Base-by-base conservation (phyloP, 2,113 vertebrate species). In the Ammodytes dubius region DNA sequence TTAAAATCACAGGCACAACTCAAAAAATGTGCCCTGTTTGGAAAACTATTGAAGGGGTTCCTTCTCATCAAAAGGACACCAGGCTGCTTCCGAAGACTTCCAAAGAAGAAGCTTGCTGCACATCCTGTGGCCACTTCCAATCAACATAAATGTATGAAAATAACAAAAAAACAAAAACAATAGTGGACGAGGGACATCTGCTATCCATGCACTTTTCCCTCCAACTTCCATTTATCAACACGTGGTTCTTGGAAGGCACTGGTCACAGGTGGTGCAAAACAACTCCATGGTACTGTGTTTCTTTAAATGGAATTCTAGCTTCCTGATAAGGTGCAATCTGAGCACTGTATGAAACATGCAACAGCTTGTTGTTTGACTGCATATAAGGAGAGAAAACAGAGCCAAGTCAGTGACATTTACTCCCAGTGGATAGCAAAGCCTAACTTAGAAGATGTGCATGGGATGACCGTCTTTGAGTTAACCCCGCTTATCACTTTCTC, bases 241-340 rank as follows among this genome's bases (percentile, higher is more conserved):
- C 79, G 89, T 81, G 79, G 68, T 57, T 59, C n/a, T 77, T 82
- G 65, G 89, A 63, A 74, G 70, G 60, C 57, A 63, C 50, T 69
- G 49, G 82, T 83, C 63, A 72, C 75, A 81, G 45, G 64, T 85
- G 70, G 39, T 58, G 61, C 42, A 70, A 68, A 71, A 49, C n/a
- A n/a, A 54, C 7, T 73, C 52, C 3, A 54, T 35, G 39, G 17
- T 46, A 60, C 60, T 47, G 50, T 54, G 37, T 58, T 65, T 49
- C 79, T 75, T 67, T 52, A 60, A 77, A 76, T 81, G 56, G 65
- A 52, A 87, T 84, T 89, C 89, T 52, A 79, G 71, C 42, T 79
- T 74, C 54, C 53, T 67, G 40, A n/a, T 39, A 70, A 47, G 80
- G 57, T 60, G 52, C n/a, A 37, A 27, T 81, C 40, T 46, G 19